Evolutionary conservation across 2,113 vertebrate genomes (phyloP).

Genomic region (Hemicordylus capensis): DNA sequence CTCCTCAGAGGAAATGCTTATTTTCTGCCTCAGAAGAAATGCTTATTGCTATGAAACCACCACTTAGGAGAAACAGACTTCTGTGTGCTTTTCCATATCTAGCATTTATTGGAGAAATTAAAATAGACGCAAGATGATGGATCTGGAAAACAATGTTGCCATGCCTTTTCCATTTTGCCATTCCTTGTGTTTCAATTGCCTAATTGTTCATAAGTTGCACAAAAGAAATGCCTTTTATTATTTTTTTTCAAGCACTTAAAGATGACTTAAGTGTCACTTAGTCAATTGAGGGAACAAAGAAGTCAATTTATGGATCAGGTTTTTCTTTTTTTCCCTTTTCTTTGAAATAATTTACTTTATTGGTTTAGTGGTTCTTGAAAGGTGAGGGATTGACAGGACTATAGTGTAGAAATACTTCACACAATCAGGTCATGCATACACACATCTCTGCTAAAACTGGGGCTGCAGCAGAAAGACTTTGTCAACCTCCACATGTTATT

Average conservation of each 20-base stretch:
- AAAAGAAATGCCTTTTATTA: constrained; percentile 72
- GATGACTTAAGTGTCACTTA: constrained; percentile 74
- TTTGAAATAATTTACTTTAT: constrained; percentile 72
- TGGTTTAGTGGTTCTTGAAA: constrained; percentile 62
- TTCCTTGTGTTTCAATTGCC: constrained; percentile 58
- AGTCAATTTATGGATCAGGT: constrained; percentile 73
- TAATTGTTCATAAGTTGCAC: constrained; percentile 70
- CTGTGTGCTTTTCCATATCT: not conserved
- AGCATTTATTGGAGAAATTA: constrained; percentile 46
- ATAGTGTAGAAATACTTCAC: constrained; percentile 56
- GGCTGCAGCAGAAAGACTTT: constrained; percentile 63
- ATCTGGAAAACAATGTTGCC: constrained; percentile 54
- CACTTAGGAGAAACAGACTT: constrained; percentile 46
- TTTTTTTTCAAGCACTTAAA: constrained; percentile 70
- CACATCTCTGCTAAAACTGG: constrained; percentile 36
- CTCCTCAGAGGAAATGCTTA: too few relatives aligned
- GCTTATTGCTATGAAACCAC: constrained; percentile 37
- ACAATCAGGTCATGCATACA: constrained; percentile 37
- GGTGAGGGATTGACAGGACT: constrained; percentile 64
- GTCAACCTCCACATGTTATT: constrained; percentile 24
- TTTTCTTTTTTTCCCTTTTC: constrained; percentile 64
- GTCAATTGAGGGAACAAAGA: constrained; percentile 74
- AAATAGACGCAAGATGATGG: constrained; percentile 43
- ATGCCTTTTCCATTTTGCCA: constrained; percentile 54
- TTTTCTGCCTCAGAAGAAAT: constrained; percentile 8